Evolutionary conservation across 2,113 vertebrate species (phyloP).

Genomic region (Lycaon pictus): DNA sequence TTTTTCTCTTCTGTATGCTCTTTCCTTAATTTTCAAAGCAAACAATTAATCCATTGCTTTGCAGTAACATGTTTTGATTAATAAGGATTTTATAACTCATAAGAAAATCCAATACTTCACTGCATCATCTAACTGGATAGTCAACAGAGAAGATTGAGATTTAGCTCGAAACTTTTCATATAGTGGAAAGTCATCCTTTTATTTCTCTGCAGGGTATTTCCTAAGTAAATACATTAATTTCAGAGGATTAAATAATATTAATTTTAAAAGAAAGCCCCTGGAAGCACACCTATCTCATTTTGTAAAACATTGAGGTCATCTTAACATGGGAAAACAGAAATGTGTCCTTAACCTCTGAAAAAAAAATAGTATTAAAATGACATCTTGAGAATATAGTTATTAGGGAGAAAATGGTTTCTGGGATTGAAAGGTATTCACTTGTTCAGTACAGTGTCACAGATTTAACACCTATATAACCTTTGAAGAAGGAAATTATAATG

Average conservation of each 20-base stretch:
- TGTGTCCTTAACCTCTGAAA: background rate
- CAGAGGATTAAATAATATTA: constrained; percentile 32
- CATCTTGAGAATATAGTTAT: constrained; percentile 21
- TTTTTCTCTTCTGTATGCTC: constrained; percentile 56
- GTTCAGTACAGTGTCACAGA: constrained; percentile 71
- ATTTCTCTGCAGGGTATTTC: background rate
- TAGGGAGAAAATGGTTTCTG: background rate
- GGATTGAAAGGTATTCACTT: background rate
- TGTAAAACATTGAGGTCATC: constrained; percentile 11
- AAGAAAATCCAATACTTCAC: constrained; percentile 50
- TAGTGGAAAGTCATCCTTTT: constrained; percentile 36
- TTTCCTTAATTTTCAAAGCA: constrained; percentile 76
- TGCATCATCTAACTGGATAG: background rate
- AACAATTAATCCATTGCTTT: constrained; percentile 70
- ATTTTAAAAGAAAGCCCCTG: background rate
- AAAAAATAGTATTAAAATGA: background rate
- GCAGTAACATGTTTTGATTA: constrained; percentile 61
- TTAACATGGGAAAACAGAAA: background rate
- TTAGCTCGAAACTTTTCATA: constrained; percentile 41
- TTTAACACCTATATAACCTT: constrained; percentile 55
- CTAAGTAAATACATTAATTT: constrained; percentile 51
- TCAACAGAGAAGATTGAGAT: constrained; percentile 9
- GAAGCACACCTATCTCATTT: background rate
- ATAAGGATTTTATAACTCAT: constrained; percentile 70
- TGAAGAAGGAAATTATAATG: constrained; percentile 71